Evolutionary conservation across 2,797 vertebrate species (phyloP).

Genomic region (Chanos chanos): DNA sequence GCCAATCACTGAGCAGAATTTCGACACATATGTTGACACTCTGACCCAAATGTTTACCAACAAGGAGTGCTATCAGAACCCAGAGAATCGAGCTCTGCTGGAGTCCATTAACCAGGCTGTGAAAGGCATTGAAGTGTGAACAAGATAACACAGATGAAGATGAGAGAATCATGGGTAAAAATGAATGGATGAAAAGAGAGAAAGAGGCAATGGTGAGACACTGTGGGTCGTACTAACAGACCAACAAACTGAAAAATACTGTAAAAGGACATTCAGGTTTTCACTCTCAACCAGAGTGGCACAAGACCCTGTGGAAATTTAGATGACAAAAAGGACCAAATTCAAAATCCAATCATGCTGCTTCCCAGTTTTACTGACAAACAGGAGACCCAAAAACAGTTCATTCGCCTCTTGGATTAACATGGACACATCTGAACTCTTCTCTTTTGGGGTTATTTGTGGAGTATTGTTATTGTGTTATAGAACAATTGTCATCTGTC

Average conservation of each 20-base stretch:
- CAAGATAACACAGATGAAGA: constrained; percentile 1
- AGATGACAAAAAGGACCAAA: constrained; percentile 45
- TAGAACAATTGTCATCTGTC: constrained; percentile 40
- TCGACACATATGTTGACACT: constrained; percentile 90
- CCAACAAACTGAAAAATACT: constrained; percentile 44
- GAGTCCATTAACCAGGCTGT: constrained; percentile 98
- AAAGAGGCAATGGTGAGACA: constrained; percentile 28
- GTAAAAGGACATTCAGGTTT: constrained; percentile 55
- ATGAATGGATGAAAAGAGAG: not conserved
- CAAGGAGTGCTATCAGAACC: constrained; percentile 97
- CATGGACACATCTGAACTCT: constrained; percentile 44
- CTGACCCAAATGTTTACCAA: constrained; percentile 98
- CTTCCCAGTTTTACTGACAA: constrained; percentile 40
- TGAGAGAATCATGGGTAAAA: not conserved
- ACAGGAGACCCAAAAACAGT: constrained; percentile 12
- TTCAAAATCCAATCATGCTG: constrained; percentile 46
- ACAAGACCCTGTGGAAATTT: constrained; percentile 21
- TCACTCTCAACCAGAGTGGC: constrained; percentile 26
- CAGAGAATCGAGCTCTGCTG: constrained; percentile 92
- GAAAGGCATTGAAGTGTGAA: constrained; percentile 94
- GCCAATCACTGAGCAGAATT: constrained; percentile 95
- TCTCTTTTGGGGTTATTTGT: constrained; percentile 32
- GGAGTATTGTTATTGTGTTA: constrained; percentile 39
- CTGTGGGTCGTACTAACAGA: constrained; percentile 45
- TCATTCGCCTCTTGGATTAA: constrained; percentile 24